Evolutionary conservation across 1,140 invertebrate genomes (phyloP).

Genomic region (Drosophila sucinea): DNA sequence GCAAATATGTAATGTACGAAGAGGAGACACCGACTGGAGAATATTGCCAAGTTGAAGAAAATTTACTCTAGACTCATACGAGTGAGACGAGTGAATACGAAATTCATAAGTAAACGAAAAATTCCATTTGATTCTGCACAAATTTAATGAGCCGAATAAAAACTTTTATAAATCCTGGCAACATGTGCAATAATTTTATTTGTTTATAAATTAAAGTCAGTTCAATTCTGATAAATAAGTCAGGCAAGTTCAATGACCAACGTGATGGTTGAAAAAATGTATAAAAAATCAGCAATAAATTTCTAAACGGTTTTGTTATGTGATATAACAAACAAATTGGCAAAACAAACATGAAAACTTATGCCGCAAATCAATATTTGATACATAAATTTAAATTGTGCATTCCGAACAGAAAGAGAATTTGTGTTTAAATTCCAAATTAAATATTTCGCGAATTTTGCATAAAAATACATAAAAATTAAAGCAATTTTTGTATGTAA

Average conservation of each 20-base stretch:
- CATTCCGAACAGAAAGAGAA: neutral
- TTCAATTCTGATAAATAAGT: constrained; percentile 11
- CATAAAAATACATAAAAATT: no score
- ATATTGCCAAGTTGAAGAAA: neutral
- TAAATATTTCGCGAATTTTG: neutral
- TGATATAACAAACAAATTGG: neutral
- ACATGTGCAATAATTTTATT: neutral
- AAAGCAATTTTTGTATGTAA: no score
- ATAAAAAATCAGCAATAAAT: constrained; percentile 6
- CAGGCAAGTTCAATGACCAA: constrained; percentile 5
- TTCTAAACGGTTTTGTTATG: neutral
- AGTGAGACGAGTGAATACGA: neutral
- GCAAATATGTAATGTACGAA: constrained; percentile 12
- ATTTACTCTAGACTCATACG: neutral
- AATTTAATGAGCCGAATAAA: neutral
- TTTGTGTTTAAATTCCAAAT: neutral
- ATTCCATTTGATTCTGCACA: neutral
- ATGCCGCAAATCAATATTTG: constrained; percentile 2
- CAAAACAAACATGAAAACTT: neutral
- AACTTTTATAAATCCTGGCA: neutral
- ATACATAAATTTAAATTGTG: constrained; percentile 5
- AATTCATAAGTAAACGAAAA: neutral
- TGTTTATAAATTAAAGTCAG: neutral
- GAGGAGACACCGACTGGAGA: neutral
- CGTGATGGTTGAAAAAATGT: neutral